Percentiles rank a stretch among this genome's conserved stretches.
These are phyloP conservation scores for Zoanthus gigantus DNA, from an alignment of 92 coral and sea anemone genomes.

Conservation along the genomic window DNA sequence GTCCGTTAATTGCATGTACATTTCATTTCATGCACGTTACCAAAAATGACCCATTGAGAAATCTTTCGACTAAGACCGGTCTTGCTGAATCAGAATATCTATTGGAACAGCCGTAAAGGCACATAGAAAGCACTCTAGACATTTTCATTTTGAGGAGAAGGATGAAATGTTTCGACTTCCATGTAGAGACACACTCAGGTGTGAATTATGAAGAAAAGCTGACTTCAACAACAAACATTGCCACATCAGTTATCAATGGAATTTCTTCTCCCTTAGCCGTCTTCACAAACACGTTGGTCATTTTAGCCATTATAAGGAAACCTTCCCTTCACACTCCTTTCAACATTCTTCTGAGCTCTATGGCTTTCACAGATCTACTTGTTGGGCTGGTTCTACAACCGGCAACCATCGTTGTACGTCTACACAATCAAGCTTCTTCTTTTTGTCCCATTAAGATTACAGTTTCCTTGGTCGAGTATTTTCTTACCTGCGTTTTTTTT, in stretches of 20 bases:
- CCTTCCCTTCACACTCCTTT: conserved; percentile 23
- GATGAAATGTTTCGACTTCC: conserved; percentile 21
- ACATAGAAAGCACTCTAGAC: too few species aligned
- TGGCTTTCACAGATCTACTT: conserved; percentile 18
- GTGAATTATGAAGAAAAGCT: neutral
- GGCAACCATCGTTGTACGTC: neutral
- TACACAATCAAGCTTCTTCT: neutral
- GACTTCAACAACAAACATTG: neutral
- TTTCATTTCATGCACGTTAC: too few species aligned
- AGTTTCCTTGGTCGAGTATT: conserved; percentile 22
- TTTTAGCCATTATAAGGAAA: conserved; percentile 1
- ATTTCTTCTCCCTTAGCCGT: conserved; percentile 20
- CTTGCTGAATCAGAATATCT: too few species aligned
- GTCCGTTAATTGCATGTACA: too few species aligned
- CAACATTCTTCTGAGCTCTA: conserved; percentile 16
- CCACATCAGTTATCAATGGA: conserved; percentile 21
- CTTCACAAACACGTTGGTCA: conserved; percentile 16
- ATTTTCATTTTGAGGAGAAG: neutral
- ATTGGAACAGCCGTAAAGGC: too few species aligned
- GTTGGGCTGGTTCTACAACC: conserved; percentile 29
- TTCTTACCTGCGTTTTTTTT: conserved; percentile 32
- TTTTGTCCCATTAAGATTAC: conserved; percentile 6
- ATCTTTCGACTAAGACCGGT: too few species aligned
- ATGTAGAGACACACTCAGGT: neutral
- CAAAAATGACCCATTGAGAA: too few species aligned